Evolutionary conservation across 2,113 vertebrate species (phyloP).

Genomic region (Capreolus pygargus): DNA sequence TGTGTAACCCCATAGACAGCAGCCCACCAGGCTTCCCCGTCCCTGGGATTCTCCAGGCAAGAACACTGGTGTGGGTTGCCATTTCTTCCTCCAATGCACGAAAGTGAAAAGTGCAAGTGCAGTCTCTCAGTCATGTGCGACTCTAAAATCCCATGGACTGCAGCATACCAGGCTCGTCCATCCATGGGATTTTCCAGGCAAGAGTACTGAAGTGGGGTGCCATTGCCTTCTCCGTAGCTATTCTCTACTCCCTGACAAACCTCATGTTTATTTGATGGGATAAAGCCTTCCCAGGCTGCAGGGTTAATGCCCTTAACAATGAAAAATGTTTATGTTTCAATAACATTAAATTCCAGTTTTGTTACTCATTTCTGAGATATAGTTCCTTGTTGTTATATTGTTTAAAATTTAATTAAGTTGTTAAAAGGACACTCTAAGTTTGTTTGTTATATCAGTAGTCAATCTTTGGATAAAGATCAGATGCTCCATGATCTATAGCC

Average conservation of each 20-base stretch:
- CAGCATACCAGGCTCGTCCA: too few species aligned
- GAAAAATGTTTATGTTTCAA: not conserved
- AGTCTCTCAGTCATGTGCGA: too few species aligned
- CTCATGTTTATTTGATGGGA: not conserved
- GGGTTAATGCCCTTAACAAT: not conserved
- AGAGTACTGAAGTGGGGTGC: too few species aligned
- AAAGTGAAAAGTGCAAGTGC: too few species aligned
- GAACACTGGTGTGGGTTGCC: too few species aligned
- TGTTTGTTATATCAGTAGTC: not conserved
- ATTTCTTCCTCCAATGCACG: too few species aligned
- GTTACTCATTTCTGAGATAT: not conserved
- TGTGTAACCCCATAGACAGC: too few species aligned
- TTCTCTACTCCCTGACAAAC: not conserved
- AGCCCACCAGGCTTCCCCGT: too few species aligned
- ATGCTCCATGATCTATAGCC: not conserved
- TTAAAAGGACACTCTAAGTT: not conserved
- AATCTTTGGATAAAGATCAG: not conserved
- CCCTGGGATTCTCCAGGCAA: too few species aligned
- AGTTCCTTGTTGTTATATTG: not conserved
- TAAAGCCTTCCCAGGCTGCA: not conserved
- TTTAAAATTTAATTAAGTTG: not conserved
- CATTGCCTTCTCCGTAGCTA: not conserved
- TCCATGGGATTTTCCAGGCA: too few species aligned
- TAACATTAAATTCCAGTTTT: not conserved
- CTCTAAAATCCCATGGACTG: too few species aligned